Percentiles rank a stretch among this genome's conserved stretches.
phyloP scores from a whole-genome alignment of 1,140 invertebrate genomes.

The Papilio dardanus region DNA sequence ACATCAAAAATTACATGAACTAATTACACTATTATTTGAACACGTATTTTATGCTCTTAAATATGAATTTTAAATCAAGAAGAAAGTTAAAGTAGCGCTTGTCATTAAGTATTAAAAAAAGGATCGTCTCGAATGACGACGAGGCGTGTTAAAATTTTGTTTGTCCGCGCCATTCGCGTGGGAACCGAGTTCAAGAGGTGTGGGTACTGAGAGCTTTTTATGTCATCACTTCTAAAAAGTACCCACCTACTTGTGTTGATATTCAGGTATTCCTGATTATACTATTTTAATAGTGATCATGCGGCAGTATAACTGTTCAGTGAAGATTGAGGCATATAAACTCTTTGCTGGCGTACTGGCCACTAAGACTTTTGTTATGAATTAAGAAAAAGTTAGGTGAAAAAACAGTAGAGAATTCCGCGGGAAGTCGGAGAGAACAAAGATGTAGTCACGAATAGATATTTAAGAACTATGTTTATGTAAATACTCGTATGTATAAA shows the following conservation, averaged over 20 bases:
- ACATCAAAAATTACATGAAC: background rate
- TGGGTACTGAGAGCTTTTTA: slow-evolving; percentile 6
- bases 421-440: too few relatives aligned
- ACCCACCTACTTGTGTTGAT: slow-evolving; percentile 4
- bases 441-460: too few relatives aligned
- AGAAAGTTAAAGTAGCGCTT: slow-evolving; percentile 15
- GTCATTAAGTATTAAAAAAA: slow-evolving; percentile 7
- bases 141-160: slow-evolving; percentile 27
- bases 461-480: too few relatives aligned
- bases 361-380: too few relatives aligned
- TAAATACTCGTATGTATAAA: too few relatives aligned
- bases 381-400: too few relatives aligned
- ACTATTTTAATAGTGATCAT: too few relatives aligned
- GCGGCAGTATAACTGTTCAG: too few relatives aligned
- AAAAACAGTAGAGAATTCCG: too few relatives aligned
- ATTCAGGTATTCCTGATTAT: background rate
- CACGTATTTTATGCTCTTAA: background rate
- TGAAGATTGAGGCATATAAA: too few relatives aligned
- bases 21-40: background rate
- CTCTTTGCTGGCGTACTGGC: too few relatives aligned
- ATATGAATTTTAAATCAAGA: background rate
- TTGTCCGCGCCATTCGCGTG: slow-evolving; percentile 24
- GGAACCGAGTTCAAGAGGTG: slow-evolving; percentile 19
- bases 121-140: slow-evolving; percentile 25
- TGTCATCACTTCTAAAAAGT: background rate